phyloP scores from a whole-genome alignment of 1,140 invertebrate species.

The Bicyclus anynana region DNA sequence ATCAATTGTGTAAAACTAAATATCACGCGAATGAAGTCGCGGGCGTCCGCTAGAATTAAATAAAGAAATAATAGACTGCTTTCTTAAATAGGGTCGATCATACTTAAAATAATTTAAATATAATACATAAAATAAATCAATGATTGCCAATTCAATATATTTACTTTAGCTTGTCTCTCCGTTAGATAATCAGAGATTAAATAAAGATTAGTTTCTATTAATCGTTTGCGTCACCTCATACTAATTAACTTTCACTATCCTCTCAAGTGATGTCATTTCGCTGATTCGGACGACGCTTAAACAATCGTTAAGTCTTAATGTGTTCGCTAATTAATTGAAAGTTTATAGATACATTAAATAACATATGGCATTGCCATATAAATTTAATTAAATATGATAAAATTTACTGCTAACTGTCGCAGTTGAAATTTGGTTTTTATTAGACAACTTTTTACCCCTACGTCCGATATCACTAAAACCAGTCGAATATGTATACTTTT shows the following conservation, averaged over 20 bases:
- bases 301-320: conserved; percentile 28
- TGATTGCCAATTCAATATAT: too few relatives aligned
- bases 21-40: too few relatives aligned
- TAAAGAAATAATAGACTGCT: too few relatives aligned
- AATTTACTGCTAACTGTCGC: not conserved
- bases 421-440: not conserved
- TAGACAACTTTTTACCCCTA: too few relatives aligned
- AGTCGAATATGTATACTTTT: too few relatives aligned
- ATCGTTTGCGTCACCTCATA: conserved; percentile 34
- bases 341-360: conserved; percentile 2
- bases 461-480: too few relatives aligned
- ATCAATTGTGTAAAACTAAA: too few relatives aligned
- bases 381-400: not conserved
- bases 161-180: not conserved
- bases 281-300: conserved; percentile 32
- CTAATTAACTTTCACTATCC: conserved; percentile 51
- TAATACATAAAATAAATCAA: too few relatives aligned
- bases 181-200: not conserved
- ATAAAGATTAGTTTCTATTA: conserved; percentile 11
- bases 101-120: too few relatives aligned
- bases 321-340: conserved; percentile 25
- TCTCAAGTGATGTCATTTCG: conserved; percentile 42
- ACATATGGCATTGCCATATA: not conserved
- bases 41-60: too few relatives aligned
- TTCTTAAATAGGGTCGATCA: too few relatives aligned